Percentiles rank a stretch among this genome's conserved stretches.
These are phyloP conservation scores for Euleptes europaea DNA, from an alignment of 2,113 vertebrate species.

Conservation along the genomic window DNA sequence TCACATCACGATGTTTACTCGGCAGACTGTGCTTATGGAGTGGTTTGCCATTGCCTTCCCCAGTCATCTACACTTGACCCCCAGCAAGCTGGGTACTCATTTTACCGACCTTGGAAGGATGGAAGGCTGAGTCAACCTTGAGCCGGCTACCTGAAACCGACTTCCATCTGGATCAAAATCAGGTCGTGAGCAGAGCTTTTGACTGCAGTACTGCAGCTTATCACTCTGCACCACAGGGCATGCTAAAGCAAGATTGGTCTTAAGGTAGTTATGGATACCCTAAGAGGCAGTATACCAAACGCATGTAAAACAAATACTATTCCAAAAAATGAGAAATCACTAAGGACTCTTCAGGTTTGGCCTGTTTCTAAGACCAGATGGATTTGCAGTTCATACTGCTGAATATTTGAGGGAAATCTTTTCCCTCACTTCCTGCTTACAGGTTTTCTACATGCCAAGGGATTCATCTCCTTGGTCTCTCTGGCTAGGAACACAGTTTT, in stretches of 20 bases:
- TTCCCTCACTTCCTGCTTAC: conserved; percentile 20
- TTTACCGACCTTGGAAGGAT: too few species aligned
- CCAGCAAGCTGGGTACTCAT: too few species aligned
- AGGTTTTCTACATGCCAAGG: neutral
- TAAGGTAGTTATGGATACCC: conserved; percentile 21
- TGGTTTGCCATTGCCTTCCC: too few species aligned
- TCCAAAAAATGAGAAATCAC: neutral
- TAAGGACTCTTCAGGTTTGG: neutral
- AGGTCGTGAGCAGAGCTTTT: too few species aligned
- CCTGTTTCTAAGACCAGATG: neutral
- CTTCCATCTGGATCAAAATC: too few species aligned
- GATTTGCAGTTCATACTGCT: conserved; percentile 22
- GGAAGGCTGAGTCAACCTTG: too few species aligned
- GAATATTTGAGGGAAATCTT: neutral
- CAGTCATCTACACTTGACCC: too few species aligned
- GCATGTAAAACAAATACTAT: neutral
- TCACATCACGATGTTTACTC: too few species aligned
- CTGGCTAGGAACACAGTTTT: neutral
- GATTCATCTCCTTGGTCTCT: neutral
- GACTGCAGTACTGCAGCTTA: too few species aligned
- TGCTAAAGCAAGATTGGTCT: neutral
- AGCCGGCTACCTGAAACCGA: too few species aligned
- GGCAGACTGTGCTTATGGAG: too few species aligned
- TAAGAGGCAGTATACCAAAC: neutral
- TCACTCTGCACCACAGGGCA: too few species aligned